These are phyloP conservation scores for Sphyrna mokarran DNA, from an alignment of 2,113 vertebrate genomes.

Conservation along the genomic window DNA sequence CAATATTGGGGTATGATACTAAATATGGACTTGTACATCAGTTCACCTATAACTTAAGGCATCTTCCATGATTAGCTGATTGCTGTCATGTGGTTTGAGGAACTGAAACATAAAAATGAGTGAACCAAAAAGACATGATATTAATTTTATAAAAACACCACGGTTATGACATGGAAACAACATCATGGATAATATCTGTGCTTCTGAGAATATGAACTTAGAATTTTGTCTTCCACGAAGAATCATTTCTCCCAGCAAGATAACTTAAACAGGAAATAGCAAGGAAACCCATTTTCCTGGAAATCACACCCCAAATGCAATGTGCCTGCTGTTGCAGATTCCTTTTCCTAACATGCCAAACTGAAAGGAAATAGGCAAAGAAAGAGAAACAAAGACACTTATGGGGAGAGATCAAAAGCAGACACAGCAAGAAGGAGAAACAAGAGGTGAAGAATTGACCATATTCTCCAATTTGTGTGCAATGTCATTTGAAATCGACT, in stretches of 20 bases:
- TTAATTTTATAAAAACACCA: background rate
- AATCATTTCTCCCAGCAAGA: background rate
- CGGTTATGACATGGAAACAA: background rate
- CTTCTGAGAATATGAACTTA: background rate
- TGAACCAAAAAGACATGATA: background rate
- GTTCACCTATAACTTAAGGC: background rate
- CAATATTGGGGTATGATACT: background rate
- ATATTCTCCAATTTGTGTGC: background rate
- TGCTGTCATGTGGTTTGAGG: background rate
- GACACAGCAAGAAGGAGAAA: background rate
- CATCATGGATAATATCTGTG: background rate
- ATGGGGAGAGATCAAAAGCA: background rate
- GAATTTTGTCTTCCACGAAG: background rate
- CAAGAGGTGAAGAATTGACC: background rate
- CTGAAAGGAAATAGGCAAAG: background rate
- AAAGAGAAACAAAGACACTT: background rate
- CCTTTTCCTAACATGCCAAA: background rate
- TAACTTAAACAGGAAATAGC: background rate
- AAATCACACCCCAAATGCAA: background rate
- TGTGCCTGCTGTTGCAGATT: background rate
- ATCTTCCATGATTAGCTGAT: background rate
- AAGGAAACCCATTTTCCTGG: background rate
- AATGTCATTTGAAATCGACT: background rate
- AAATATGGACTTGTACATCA: background rate
- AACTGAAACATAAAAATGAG: background rate